phyloP scores from a whole-genome alignment of 2,888 invertebrate species.

The Chymomyza procnemis region DNA sequence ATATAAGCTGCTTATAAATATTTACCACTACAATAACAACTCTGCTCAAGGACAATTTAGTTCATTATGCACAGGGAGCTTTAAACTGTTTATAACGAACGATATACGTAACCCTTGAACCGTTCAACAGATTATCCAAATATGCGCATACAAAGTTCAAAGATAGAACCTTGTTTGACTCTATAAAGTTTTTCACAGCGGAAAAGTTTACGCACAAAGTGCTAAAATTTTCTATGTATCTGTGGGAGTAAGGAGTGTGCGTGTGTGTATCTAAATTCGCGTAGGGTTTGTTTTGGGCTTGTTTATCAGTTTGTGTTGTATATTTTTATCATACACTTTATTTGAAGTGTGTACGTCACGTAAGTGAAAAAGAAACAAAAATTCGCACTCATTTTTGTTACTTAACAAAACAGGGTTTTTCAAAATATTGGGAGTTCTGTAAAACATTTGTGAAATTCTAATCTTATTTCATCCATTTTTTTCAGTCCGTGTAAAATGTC shows the following conservation, averaged over 20 bases:
- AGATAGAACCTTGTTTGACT: background rate
- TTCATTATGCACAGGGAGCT: background rate
- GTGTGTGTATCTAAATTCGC: conserved; percentile 39
- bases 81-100: background rate
- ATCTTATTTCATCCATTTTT: too few relatives aligned
- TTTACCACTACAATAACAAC: background rate
- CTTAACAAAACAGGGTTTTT: too few relatives aligned
- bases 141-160: background rate
- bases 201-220: background rate
- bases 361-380: conserved; percentile 25
- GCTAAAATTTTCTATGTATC: background rate
- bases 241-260: conserved; percentile 23
- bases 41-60: background rate
- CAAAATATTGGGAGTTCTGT: too few relatives aligned
- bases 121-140: background rate
- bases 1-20: background rate
- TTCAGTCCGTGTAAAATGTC: too few relatives aligned
- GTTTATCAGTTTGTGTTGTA: conserved; percentile 35
- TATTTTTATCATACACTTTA: background rate
- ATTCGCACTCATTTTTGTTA: too few relatives aligned
- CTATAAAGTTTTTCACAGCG: background rate
- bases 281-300: conserved; percentile 24
- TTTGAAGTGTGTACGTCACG: background rate
- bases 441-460: too few relatives aligned
- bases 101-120: background rate